Evolutionary conservation across 1,140 invertebrate genomes (phyloP).

Genomic region (Odontomachus brunneus): DNA sequence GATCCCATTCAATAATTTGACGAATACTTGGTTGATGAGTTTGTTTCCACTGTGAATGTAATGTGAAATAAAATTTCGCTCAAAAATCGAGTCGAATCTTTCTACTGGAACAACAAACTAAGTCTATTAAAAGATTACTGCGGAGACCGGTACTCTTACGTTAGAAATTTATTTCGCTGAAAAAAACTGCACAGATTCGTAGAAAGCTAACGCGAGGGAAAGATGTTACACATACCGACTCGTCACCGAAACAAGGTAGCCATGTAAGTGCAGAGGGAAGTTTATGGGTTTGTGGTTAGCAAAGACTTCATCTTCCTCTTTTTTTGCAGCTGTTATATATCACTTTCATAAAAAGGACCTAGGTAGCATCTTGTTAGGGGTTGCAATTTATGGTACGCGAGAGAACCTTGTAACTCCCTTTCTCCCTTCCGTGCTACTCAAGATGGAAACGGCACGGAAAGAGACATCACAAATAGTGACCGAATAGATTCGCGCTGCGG

Average conservation of each 20-base stretch:
- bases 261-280: not conserved
- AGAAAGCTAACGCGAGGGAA: not conserved
- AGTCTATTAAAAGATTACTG: too few species aligned
- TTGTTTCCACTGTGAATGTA: too few species aligned
- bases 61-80: too few species aligned
- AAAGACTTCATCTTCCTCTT: not conserved
- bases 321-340: not conserved
- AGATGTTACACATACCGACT: not conserved
- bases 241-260: not conserved
- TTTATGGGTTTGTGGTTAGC: slow-evolving; percentile 24
- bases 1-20: too few species aligned
- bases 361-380: slow-evolving; percentile 5
- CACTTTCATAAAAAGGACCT: slow-evolving; percentile 24
- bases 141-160: not conserved
- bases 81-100: too few species aligned
- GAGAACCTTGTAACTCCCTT: slow-evolving; percentile 10
- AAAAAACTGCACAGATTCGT: not conserved
- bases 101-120: too few species aligned
- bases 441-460: slow-evolving; percentile 8
- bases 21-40: too few species aligned
- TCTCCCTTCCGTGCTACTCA: not conserved
- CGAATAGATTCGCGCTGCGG: slow-evolving; percentile 9
- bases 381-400: not conserved
- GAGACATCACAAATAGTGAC: not conserved
- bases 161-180: not conserved